phyloP scores from a whole-genome alignment of 2,113 vertebrate species.

The Nicator chloris region DNA sequence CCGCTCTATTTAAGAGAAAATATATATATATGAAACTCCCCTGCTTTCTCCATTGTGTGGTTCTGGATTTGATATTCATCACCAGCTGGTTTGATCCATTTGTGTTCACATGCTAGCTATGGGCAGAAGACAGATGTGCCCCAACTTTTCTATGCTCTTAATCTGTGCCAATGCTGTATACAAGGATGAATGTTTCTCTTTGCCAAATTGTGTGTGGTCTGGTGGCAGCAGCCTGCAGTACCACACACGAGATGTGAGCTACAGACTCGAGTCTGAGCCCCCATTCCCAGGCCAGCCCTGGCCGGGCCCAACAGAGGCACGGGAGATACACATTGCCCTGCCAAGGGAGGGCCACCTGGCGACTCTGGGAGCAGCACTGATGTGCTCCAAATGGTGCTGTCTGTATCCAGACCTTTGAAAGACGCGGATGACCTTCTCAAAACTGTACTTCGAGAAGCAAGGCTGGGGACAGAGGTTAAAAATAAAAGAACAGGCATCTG shows the following conservation, averaged over 20 bases:
- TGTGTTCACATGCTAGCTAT: constrained; percentile 24
- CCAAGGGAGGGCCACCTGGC: not conserved
- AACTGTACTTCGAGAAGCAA: not conserved
- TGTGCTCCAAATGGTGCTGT: not conserved
- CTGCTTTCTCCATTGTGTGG: not conserved
- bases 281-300: not conserved
- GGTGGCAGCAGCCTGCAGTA: constrained; percentile 20
- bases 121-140: constrained; percentile 43
- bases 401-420: not conserved
- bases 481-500: constrained; percentile 21
- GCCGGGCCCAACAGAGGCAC: fast-evolving
- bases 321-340: not conserved
- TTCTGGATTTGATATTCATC: constrained; percentile 42
- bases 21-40: not conserved
- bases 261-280: not conserved
- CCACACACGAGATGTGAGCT: not conserved
- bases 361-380: not conserved
- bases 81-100: constrained; percentile 22
- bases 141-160: constrained; percentile 32
- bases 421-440: not conserved
- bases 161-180: constrained; percentile 12
- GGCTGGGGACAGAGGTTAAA: not conserved
- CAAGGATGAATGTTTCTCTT: not conserved
- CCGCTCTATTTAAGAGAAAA: not conserved
- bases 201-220: constrained; percentile 28